Base-by-base conservation (phyloP, 2,113 vertebrate genomes). In the Poeciliopsis retropinna region DNA sequence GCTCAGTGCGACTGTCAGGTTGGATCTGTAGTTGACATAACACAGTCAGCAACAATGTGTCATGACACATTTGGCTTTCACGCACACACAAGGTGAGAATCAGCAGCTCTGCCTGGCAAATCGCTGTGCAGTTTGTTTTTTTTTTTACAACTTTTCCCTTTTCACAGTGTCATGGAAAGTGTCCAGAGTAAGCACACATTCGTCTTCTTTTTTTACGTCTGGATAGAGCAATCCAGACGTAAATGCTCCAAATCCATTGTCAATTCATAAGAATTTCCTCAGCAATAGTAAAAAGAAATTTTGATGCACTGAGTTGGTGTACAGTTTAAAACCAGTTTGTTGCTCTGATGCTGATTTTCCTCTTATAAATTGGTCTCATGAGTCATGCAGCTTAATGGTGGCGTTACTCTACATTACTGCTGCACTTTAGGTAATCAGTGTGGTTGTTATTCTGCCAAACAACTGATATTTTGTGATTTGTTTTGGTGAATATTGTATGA, bases 31-130 rank as follows among this genome's bases (percentile, higher is more conserved):
- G 80, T 85, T 82, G 81, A 88, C 74, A 65, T 60, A 74, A 81
- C 82, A 80, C 79, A 74, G 66, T 74, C 76, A 70, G 70, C 74
- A 85, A 78, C 85, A 88, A 83, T 85, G 88, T 90, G 83, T 73
- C 27, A 9, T 79, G 73, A 73, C 84, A 88, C 88, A 71, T 89
- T 88, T 63, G 64, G 14, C 80, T 72, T 57, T 71, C 84, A 67
- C 30, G 31, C 79, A 72, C 60, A 84, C 7, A 2, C 71, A 84
- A 78, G 83, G 77, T 84, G 83, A 80, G 76, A 87, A 86, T 82
- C 71, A 12, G 69, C 74, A 47, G 81, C 61, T 81, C 73, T 76
- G 63, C 57, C 64, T 66, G 80, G 66, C 74, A 83, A 71, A 68
- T 69, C 30, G 78, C 67, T 83, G 84, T 66, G 75, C 84, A 85